Percentiles rank a stretch among this genome's conserved stretches.
phyloP scores from a whole-genome alignment of 2,888 invertebrate species.

The Heterodera filipjevi region DNA sequence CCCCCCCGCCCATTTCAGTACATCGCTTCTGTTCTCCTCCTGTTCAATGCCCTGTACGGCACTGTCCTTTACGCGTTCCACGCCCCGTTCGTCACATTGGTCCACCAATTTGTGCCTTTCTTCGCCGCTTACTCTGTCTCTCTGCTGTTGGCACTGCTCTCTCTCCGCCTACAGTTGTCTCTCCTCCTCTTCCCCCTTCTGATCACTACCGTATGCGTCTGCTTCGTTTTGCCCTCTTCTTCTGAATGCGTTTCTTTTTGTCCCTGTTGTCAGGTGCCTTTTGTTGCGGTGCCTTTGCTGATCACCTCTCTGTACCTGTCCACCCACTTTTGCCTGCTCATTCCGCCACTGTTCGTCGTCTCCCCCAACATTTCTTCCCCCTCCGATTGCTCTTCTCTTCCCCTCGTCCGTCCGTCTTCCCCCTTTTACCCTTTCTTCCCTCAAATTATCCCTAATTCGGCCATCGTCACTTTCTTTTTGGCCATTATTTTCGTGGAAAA shows the following conservation, averaged over 20 bases:
- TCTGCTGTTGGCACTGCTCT: background rate
- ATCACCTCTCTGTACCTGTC: background rate
- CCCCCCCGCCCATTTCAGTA: background rate
- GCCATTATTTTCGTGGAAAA: background rate
- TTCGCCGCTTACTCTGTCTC: background rate
- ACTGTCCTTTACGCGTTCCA: background rate
- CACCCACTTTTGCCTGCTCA: background rate
- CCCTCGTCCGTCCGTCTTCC: background rate
- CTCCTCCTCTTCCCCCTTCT: background rate
- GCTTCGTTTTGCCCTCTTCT: background rate
- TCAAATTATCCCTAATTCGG: background rate
- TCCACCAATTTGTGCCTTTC: background rate
- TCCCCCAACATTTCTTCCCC: background rate
- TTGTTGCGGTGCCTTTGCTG: background rate
- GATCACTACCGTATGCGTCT: background rate
- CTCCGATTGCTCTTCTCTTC: background rate
- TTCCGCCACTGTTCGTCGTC: background rate
- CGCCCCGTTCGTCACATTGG: background rate
- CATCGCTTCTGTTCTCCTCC: background rate
- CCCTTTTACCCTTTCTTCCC: no score
- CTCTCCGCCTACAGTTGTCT: background rate
- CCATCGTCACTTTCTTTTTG: background rate
- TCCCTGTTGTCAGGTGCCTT: background rate
- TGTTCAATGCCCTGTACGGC: constrained; percentile 6
- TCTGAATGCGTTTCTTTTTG: background rate